A percentile compares a stretch with the other conserved stretches of the same genome.
phyloP scores from a whole-genome alignment of 2,113 vertebrate genomes.

The Corvus cornix region DNA sequence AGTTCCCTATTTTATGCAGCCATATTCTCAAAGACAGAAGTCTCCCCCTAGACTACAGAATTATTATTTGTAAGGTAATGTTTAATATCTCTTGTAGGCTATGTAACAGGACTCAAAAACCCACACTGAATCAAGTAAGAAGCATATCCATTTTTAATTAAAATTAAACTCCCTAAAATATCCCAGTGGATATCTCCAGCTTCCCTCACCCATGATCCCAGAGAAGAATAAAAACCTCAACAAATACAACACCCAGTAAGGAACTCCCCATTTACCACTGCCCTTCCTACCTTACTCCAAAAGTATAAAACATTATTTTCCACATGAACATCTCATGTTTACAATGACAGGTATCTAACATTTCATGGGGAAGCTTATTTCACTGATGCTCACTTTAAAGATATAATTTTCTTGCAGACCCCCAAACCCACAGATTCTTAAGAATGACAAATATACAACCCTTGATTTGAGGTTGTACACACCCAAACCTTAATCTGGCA shows the following conservation, averaged over 20 bases:
- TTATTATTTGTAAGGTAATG: neutral
- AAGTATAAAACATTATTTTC: neutral
- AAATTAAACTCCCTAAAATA: neutral
- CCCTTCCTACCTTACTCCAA: neutral
- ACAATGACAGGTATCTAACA: neutral
- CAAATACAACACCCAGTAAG: neutral
- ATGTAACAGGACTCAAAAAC: neutral
- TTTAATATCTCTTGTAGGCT: neutral
- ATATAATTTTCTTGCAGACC: neutral
- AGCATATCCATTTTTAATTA: neutral
- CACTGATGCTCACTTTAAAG: neutral
- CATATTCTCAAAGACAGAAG: neutral
- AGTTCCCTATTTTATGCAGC: neutral
- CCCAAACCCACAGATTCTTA: neutral
- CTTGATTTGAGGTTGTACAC: neutral
- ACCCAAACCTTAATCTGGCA: accelerated
- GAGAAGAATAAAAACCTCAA: neutral
- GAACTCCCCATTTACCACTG: neutral
- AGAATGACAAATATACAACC: neutral
- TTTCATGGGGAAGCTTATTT: neutral
- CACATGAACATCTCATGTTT: neutral
- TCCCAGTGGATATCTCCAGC: neutral
- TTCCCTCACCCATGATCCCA: neutral
- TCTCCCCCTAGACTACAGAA: neutral
- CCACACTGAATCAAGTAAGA: neutral